Evolutionary conservation across 1,140 invertebrate genomes (phyloP).

Genomic region (Calosoma granatense): DNA sequence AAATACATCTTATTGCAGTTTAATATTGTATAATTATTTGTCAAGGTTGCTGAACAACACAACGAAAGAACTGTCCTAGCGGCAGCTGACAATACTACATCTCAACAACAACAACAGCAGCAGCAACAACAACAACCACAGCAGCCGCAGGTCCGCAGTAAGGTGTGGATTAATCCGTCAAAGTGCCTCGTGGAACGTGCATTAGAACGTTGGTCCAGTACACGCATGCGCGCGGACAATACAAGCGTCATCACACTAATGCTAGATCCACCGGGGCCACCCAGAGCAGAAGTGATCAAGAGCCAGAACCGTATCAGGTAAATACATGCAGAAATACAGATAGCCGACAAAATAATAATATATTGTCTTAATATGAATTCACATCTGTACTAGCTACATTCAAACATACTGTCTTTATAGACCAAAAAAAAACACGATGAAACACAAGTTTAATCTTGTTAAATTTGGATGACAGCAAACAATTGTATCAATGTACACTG

Average conservation of each 20-base stretch:
- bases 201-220: slow-evolving; percentile 63
- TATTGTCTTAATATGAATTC: not conserved
- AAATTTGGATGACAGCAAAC: too few species aligned
- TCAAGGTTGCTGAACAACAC: slow-evolving; percentile 52
- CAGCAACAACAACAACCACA: slow-evolving; percentile 18
- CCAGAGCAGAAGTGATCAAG: slow-evolving; percentile 50
- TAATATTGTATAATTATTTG: not conserved
- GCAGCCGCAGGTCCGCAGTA: slow-evolving; percentile 13
- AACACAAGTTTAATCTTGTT: too few species aligned
- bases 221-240: slow-evolving; percentile 85
- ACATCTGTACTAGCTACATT: too few species aligned
- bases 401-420: too few species aligned
- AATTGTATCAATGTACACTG: too few species aligned
- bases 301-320: slow-evolving; percentile 32
- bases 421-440: too few species aligned
- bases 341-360: too few species aligned
- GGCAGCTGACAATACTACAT: slow-evolving; percentile 32
- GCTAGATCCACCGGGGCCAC: slow-evolving; percentile 83
- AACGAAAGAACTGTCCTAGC: slow-evolving; percentile 55
- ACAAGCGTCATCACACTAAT: slow-evolving; percentile 89
- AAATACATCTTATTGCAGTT: too few species aligned
- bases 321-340: too few species aligned
- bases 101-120: slow-evolving; percentile 16
- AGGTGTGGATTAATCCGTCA: slow-evolving; percentile 78
- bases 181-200: slow-evolving; percentile 82